Evolutionary conservation across 2,113 vertebrate genomes (phyloP).

Genomic region (Engystomops pustulosus): DNA sequence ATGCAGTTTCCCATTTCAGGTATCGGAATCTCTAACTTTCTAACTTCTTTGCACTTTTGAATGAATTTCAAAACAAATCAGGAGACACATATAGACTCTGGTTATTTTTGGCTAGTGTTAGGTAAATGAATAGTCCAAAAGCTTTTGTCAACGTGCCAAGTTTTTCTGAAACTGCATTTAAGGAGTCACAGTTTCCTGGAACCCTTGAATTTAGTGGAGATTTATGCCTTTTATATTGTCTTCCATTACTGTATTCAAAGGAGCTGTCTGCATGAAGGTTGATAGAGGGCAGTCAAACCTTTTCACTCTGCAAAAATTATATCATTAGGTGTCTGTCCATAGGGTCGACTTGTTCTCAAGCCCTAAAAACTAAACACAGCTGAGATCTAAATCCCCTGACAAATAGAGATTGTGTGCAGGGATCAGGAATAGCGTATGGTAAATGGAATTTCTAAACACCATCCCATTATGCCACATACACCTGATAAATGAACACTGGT

Average conservation of each 20-base stretch:
- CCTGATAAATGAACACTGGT: constrained; percentile 79
- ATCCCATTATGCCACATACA: constrained; percentile 73
- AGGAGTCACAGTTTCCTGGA: constrained; percentile 72
- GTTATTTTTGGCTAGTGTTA: constrained; percentile 76
- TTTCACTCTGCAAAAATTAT: constrained; percentile 77
- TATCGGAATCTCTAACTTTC: constrained; percentile 71
- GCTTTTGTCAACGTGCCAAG: constrained; percentile 78
- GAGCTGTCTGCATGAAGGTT: constrained; percentile 74
- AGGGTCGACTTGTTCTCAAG: constrained; percentile 81
- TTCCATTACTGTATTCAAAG: constrained; percentile 77
- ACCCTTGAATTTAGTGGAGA: constrained; percentile 76
- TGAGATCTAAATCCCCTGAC: constrained; percentile 83
- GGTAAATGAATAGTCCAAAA: constrained; percentile 77
- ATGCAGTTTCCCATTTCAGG: constrained; percentile 69
- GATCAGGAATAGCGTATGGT: constrained; percentile 78
- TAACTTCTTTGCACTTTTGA: constrained; percentile 75
- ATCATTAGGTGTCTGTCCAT: constrained; percentile 81
- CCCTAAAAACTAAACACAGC: constrained; percentile 82
- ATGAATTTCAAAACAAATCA: constrained; percentile 84
- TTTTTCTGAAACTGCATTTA: constrained; percentile 71
- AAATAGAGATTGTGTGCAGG: constrained; percentile 80
- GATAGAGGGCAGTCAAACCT: constrained; percentile 78
- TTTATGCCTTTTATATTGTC: constrained; percentile 72
- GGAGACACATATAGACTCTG: constrained; percentile 76
- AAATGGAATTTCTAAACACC: constrained; percentile 83